Evolutionary conservation across 2,888 invertebrate genomes (phyloP).

Genomic region (Stenurella melanura): DNA sequence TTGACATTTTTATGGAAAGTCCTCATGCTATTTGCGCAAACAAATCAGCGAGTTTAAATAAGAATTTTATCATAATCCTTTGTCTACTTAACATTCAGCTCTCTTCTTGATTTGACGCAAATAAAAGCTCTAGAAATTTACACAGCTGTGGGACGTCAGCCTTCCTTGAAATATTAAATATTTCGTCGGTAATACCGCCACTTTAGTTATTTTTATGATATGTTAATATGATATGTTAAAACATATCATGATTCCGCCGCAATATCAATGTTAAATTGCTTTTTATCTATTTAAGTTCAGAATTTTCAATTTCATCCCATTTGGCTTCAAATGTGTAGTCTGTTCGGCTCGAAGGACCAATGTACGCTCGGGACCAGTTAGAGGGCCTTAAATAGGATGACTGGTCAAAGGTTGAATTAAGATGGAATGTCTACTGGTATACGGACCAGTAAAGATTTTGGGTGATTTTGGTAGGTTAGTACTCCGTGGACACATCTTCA

Average conservation of each 20-base stretch:
- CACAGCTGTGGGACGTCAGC: slow-evolving; percentile 18
- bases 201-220: background rate
- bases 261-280: background rate
- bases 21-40: slow-evolving; percentile 15
- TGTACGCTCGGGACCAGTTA: no score
- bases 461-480: no score
- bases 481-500: no score
- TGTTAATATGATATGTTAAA: no score
- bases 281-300: background rate
- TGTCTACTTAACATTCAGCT: slow-evolving; percentile 18
- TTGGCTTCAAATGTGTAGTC: no score
- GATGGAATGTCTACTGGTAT: no score
- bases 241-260: background rate
- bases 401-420: no score
- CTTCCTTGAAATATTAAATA: slow-evolving; percentile 10
- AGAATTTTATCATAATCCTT: slow-evolving; percentile 4
- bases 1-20: slow-evolving; percentile 14
- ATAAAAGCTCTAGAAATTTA: slow-evolving; percentile 14
- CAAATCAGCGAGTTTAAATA: slow-evolving; percentile 17
- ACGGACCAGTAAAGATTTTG: no score
- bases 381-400: no score
- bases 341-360: no score
- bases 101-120: slow-evolving; percentile 10
- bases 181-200: background rate
- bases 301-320: background rate